These are phyloP conservation scores for Atopsyche davidsoni DNA, from an alignment of 1,140 invertebrate genomes.

Conservation along the genomic window DNA sequence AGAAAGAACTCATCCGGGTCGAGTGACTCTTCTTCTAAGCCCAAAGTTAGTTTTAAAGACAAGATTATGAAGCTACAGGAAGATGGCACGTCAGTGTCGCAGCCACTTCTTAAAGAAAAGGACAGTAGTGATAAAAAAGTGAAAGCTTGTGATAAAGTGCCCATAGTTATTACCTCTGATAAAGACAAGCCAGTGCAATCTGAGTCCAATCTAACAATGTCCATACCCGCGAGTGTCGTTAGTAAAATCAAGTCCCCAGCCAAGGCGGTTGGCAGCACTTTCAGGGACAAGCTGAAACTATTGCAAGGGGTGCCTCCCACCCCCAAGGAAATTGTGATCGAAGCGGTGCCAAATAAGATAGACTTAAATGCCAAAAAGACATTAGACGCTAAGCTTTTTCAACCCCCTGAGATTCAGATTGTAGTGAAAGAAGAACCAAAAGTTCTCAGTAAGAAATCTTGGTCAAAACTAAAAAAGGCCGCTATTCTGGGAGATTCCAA, in stretches of 20 bases:
- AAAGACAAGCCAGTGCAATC: slow-evolving; percentile 4
- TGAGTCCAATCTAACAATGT: slow-evolving; percentile 36
- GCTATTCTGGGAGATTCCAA: slow-evolving; percentile 40
- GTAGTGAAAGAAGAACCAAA: slow-evolving; percentile 34
- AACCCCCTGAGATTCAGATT: slow-evolving; percentile 32
- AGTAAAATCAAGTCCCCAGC: slow-evolving; percentile 49
- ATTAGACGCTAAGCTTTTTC: slow-evolving; percentile 36
- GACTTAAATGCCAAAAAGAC: slow-evolving; percentile 22
- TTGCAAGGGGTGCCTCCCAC: slow-evolving; percentile 34
- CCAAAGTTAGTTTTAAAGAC: slow-evolving; percentile 49
- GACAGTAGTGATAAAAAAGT: slow-evolving; percentile 19
- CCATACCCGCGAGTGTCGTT: slow-evolving; percentile 47
- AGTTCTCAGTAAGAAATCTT: slow-evolving; percentile 45
- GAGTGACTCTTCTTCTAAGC: slow-evolving; percentile 40
- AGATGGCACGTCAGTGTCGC: slow-evolving; percentile 43
- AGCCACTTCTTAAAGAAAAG: slow-evolving; percentile 33
- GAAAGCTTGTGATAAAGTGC: slow-evolving; percentile 13
- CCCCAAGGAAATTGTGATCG: slow-evolving; percentile 34
- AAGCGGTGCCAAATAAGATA: slow-evolving; percentile 27
- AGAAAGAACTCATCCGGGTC: slow-evolving; percentile 48
- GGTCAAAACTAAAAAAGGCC: slow-evolving; percentile 53
- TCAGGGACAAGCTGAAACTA: slow-evolving; percentile 45
- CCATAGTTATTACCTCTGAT: slow-evolving; percentile 32
- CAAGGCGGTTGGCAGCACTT: slow-evolving; percentile 42
- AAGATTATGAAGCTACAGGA: slow-evolving; percentile 48